A percentile compares a stretch with the other conserved stretches of the same genome.
Conservation (phyloP, 2,888 invertebrate genomes). For the Ctenicera cuprea region DNA sequence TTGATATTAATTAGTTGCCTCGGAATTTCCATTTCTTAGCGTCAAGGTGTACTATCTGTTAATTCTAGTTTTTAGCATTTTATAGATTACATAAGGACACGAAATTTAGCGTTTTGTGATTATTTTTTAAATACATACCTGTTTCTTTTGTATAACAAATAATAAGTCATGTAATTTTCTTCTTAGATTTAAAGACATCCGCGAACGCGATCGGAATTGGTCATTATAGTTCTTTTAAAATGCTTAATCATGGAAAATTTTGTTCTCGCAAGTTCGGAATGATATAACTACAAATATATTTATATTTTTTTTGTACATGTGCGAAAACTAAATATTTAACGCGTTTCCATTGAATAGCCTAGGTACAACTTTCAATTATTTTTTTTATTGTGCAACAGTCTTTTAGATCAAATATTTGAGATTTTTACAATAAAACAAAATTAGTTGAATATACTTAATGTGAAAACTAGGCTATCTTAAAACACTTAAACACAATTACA, state of each 20-base stretch:
- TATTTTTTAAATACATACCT: not conserved
- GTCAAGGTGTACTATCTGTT: conserved; percentile 6
- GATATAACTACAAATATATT: not conserved
- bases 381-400: no score
- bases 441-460: no score
- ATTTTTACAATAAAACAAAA: no score
- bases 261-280: not conserved
- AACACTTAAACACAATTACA: no score
- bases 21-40: conserved; percentile 19
- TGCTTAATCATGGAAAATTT: not conserved
- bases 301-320: no score
- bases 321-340: no score
- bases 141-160: not conserved
- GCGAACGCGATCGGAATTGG: not conserved
- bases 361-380: no score
- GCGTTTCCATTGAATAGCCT: no score
- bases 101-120: not conserved
- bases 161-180: not conserved
- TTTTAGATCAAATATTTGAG: no score
- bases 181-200: not conserved
- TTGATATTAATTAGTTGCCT: conserved; percentile 13
- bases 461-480: no score
- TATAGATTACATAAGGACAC: not conserved
- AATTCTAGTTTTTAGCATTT: not conserved
- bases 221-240: not conserved